A percentile compares a stretch with the other conserved stretches of the same genome.
These are phyloP conservation scores for Neogobius melanostomus DNA, from an alignment of 2,113 vertebrate species.

Conservation along the genomic window DNA sequence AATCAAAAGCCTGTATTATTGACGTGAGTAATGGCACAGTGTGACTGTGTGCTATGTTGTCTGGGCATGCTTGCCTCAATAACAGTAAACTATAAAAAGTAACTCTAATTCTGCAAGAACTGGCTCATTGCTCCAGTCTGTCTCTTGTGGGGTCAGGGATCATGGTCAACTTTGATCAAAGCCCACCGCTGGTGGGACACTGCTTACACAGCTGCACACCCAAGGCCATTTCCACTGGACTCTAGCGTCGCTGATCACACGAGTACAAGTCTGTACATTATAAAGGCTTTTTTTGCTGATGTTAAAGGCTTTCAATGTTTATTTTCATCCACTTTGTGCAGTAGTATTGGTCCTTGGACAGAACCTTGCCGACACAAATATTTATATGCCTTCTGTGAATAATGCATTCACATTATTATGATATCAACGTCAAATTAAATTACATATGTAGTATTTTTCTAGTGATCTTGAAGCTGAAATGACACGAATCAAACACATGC, in stretches of 20 bases:
- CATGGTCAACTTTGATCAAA: constrained; percentile 66
- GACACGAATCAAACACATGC: too few species aligned
- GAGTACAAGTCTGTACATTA: constrained; percentile 15
- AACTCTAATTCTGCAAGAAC: constrained; percentile 17
- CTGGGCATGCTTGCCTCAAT: neutral
- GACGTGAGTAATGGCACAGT: too few species aligned
- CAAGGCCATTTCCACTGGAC: constrained; percentile 52
- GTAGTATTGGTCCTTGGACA: too few species aligned
- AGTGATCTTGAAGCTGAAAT: too few species aligned
- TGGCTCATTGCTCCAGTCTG: constrained; percentile 24
- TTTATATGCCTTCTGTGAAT: too few species aligned
- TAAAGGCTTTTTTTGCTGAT: too few species aligned
- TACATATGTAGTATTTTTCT: too few species aligned
- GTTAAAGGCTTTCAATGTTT: too few species aligned
- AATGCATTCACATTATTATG: too few species aligned
- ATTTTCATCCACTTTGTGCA: too few species aligned
- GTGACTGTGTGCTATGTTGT: neutral
- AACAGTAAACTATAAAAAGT: neutral
- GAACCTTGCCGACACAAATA: too few species aligned
- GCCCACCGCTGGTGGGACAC: constrained; percentile 51
- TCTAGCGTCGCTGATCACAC: constrained; percentile 19
- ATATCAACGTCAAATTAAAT: too few species aligned
- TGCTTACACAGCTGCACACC: constrained; percentile 64
- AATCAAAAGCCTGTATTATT: neutral
- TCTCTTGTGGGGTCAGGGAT: constrained; percentile 50